Evolutionary conservation across 2,888 invertebrate species (phyloP), one percentile per base, ranked within the genome.

Genomic region (Sarcophaga rosellei): DNA sequence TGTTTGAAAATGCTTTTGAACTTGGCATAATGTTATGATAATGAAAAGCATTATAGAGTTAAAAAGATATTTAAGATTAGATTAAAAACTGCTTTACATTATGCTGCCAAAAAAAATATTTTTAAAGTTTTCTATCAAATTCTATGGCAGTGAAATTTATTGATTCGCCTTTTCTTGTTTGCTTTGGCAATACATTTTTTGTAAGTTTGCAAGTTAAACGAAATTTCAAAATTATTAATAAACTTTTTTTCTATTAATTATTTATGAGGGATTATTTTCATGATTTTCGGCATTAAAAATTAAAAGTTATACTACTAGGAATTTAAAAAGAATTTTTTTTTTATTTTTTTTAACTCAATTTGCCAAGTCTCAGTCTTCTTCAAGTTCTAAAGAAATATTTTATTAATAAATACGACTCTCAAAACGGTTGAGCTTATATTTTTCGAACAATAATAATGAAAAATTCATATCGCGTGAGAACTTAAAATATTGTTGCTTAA

Each of bases 1-100:
- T 47, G 3, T 62, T 15, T 21, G 20, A 66, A 82, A 77, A 82
- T 82, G 65, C 66, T 73, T 82, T 77, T 77, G 82, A 77, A 82
- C 72, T 72, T 77, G 77, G 70, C 77, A 66, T 84, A 84, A 84
- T 84, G 84, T 80, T 84, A 84, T 84, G 84, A 84, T 84, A 84
- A 84, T 84, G 79, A 75, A 84, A 84, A 84, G 79, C 75, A 84
- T 84, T 84, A 35, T 80, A 61, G 59, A 84, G 79, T 80, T 70
- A 80, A 84, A 69, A 47, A 76, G 75, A 84, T 80, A 70, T 70
- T 75, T 57, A 47, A 74, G 79, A 84, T 84, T 75, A 84, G 84
- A 84, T 84, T 84, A 84, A 70, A 79, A 75, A 21, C 79, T 79
- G 75, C 74, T 82, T 77, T 59, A 77, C 21, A 35, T 66, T 44